Base-by-base conservation (phyloP, 2,797 vertebrate genomes). In the Heliangelus exortis region DNA sequence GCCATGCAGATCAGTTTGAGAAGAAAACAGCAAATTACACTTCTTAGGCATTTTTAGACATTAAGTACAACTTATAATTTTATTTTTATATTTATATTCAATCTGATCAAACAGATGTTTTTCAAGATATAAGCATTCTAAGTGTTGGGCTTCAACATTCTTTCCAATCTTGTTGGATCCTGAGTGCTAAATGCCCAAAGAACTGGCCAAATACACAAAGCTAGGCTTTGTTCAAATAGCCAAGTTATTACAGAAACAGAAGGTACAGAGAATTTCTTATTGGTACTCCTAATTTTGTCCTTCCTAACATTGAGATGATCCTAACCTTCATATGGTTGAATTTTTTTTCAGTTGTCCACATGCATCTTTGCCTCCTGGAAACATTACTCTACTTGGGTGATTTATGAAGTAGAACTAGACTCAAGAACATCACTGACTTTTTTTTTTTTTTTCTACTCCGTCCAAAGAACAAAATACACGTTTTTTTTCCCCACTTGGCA, bases 1-100 rank as follows among this genome's bases (percentile, higher is more conserved):
- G 96, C 96, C 97, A 98, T 97, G 97, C 97, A 96, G 90, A 95
- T 94, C 76, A 94, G 85, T 96, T 94, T 93, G 91, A 96, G 94
- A 97, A 96, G 92, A 92, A 93, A 91, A 96, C 90, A 92, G 87
- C 86, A 89, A 90, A 95, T 95, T 83, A 96, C 72, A 77, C 76
- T 48, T 97, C 94, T 96, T 81, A 91, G 97, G 94, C 94, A 83
- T 87, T 96, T 94, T 96, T 93, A 93, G 87, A 96, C 87, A 96
- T 48, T 33, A 77, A 96, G 59, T 87, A 92, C 90, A 96, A 86
- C 74, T 79, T 90, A 65, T 10, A 59, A 36, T 39, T 92, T 96
- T 81, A 90, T 87, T 96, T 87, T 91, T 59, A 17, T 45, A 45
- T 41, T 41, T 41, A 86, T 87, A 84, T 61, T 90, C 84, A 94